A percentile compares a stretch with the other conserved stretches of the same genome.
These are phyloP conservation scores for Liodrosophila aerea DNA, from an alignment of 2,888 invertebrate genomes.

Conservation along the genomic window DNA sequence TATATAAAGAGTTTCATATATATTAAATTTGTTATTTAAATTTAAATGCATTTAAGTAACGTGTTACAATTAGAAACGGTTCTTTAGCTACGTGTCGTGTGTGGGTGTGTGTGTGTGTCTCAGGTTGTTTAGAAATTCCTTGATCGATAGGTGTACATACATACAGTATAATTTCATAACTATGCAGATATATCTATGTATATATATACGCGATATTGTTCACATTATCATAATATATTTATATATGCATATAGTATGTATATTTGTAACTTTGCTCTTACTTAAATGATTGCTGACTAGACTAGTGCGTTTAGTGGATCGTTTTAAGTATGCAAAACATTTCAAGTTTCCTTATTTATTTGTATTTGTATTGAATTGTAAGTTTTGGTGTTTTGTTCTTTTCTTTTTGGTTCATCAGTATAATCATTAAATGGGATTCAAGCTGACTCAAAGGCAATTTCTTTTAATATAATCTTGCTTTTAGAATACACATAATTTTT, in stretches of 20 bases:
- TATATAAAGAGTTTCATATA: conserved; percentile 30
- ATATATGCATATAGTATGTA: conserved; percentile 32
- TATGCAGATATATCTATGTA: conserved; percentile 42
- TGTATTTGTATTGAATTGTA: too few relatives aligned
- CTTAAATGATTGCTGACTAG: conserved; percentile 73
- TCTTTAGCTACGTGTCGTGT: conserved; percentile 42
- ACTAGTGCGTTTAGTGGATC: conserved; percentile 61
- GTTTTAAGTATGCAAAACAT: conserved; percentile 53
- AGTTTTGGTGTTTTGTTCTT: conserved; percentile 54
- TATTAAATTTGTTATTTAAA: conserved; percentile 58
- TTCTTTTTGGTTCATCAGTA: conserved; percentile 42
- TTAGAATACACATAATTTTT: conserved; percentile 49
- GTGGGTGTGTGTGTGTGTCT: conserved; percentile 18
- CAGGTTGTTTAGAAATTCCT: conserved; percentile 57
- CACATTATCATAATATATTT: conserved; percentile 25
- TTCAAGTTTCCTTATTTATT: conserved; percentile 29
- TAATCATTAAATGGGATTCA: conserved; percentile 26
- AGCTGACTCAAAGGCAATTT: conserved; percentile 41
- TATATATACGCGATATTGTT: conserved; percentile 41
- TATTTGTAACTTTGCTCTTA: conserved; percentile 43
- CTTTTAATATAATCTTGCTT: conserved; percentile 43
- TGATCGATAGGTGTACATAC: conserved; percentile 42
- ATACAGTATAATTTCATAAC: conserved; percentile 48
- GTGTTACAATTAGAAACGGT: conserved; percentile 63
- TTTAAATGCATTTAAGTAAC: conserved; percentile 77